phyloP scores from a whole-genome alignment of 2,113 vertebrate species.

The Melanotaenia duboulayi region DNA sequence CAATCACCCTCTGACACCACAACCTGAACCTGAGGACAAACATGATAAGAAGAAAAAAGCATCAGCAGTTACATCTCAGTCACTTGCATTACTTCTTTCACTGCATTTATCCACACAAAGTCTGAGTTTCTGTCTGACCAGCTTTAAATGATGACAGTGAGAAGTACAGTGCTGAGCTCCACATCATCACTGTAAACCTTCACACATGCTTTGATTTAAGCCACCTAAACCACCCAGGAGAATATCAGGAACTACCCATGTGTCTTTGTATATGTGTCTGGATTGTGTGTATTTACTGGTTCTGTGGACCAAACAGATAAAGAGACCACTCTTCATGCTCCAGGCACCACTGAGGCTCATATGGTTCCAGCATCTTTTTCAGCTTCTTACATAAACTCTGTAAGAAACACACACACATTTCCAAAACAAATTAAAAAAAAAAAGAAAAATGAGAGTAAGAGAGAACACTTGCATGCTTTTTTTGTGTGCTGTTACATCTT shows the following conservation, averaged over 20 bases:
- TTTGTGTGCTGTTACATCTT: background rate
- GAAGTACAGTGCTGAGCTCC: constrained; percentile 35
- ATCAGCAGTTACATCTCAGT: background rate
- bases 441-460: background rate
- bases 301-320: constrained; percentile 92
- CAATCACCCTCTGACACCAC: constrained; percentile 92
- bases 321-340: constrained; percentile 93
- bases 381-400: constrained; percentile 92
- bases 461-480: background rate
- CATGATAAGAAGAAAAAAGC: background rate
- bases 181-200: constrained; percentile 52
- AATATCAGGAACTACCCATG: constrained; percentile 1
- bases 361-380: constrained; percentile 89
- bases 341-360: constrained; percentile 93
- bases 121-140: constrained; percentile 2
- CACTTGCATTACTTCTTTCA: background rate
- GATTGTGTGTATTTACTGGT: constrained; percentile 82
- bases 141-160: constrained; percentile 57
- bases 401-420: constrained; percentile 18
- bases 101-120: background rate
- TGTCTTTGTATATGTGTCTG: background rate
- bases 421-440: background rate
- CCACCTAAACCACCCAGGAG: constrained; percentile 29
- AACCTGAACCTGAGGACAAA: constrained; percentile 83
- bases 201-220: constrained; percentile 28